Percentiles rank a stretch among this genome's conserved stretches.
phyloP scores from a whole-genome alignment of 2,797 vertebrate genomes.

The Macrochelys suwanniensis region DNA sequence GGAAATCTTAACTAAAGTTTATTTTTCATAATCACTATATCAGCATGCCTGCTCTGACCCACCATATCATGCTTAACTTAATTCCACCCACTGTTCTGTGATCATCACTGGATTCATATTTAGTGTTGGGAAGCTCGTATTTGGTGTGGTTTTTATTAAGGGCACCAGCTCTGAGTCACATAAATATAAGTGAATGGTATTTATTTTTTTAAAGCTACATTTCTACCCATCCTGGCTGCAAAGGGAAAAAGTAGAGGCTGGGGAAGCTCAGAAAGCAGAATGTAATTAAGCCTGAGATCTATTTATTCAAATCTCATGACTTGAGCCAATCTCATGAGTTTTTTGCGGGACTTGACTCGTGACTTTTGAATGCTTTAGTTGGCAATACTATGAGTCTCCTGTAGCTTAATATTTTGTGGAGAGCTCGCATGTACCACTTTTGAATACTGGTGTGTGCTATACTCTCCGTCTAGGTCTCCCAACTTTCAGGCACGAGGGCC shows the following conservation, averaged over 20 bases:
- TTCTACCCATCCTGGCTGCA: neutral
- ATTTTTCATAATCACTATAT: neutral
- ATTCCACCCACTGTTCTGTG: neutral
- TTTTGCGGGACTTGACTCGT: neutral
- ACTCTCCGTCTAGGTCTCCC: constrained; percentile 62
- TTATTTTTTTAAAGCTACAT: neutral
- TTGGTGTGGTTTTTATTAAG: neutral
- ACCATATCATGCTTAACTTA: neutral
- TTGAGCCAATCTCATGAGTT: neutral
- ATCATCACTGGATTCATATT: neutral
- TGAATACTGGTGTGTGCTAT: constrained; percentile 31
- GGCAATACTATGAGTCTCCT: neutral
- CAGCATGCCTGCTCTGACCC: neutral
- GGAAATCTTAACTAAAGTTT: neutral
- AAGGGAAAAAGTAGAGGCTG: neutral
- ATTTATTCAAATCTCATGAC: neutral
- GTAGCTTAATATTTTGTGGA: neutral
- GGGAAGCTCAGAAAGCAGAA: neutral
- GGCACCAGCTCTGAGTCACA: neutral
- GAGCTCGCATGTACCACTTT: constrained; percentile 53
- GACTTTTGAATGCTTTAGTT: neutral
- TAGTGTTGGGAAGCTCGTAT: neutral
- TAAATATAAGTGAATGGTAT: neutral
- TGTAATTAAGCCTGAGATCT: neutral
- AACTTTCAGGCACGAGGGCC: constrained; percentile 63